phyloP scores from a whole-genome alignment of 2,888 invertebrate species.

The Conops quadrifasciatus region DNA sequence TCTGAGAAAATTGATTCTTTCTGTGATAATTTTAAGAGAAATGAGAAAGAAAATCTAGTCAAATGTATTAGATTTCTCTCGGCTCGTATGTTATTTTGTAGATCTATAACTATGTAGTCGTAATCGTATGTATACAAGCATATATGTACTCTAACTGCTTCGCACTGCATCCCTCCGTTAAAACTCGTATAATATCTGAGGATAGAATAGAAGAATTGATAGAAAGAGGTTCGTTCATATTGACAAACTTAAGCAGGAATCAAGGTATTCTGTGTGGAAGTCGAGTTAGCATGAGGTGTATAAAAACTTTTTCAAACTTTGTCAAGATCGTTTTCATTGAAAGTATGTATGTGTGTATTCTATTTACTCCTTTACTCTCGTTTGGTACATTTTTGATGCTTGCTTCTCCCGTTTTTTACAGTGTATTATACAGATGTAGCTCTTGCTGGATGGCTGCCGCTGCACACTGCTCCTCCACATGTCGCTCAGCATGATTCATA shows the following conservation, averaged over 20 bases:
- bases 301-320: slow-evolving; percentile 23
- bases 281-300: slow-evolving; percentile 15
- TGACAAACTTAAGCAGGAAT: slow-evolving; percentile 7
- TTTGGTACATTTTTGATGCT: slow-evolving; percentile 10
- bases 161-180: not conserved
- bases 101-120: slow-evolving; percentile 5
- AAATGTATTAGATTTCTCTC: no score
- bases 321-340: not conserved
- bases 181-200: slow-evolving; percentile 8
- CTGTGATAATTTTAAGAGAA: no score
- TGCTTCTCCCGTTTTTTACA: slow-evolving; percentile 40
- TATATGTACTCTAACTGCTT: no score
- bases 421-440: slow-evolving; percentile 49
- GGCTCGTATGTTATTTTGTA: no score
- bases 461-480: slow-evolving; percentile 37
- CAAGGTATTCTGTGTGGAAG: not conserved
- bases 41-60: no score
- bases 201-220: not conserved
- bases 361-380: not conserved
- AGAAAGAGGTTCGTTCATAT: slow-evolving; percentile 6
- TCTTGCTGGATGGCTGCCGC: slow-evolving; percentile 38
- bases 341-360: not conserved
- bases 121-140: no score
- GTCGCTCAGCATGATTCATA: slow-evolving; percentile 48
- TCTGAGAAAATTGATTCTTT: no score